phyloP scores from a whole-genome alignment of 2,113 vertebrate genomes.

The Hoplias malabaricus region DNA sequence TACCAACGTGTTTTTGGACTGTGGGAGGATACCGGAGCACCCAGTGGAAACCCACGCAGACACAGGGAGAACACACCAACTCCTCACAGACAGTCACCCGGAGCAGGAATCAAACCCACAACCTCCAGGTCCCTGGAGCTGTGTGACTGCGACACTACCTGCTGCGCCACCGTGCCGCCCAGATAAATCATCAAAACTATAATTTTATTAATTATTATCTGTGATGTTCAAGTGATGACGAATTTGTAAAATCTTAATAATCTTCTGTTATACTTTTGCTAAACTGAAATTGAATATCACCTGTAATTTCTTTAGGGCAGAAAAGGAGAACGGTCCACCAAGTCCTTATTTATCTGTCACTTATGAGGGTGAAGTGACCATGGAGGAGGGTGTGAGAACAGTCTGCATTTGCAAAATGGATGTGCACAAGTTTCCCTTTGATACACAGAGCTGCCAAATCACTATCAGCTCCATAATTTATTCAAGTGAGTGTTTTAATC shows the following conservation, averaged over 20 bases:
- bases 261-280: neutral
- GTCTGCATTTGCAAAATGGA: slow-evolving; percentile 42
- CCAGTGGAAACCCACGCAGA: too few species aligned
- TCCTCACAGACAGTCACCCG: too few species aligned
- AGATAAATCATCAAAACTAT: too few species aligned
- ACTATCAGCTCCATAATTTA: slow-evolving; percentile 23
- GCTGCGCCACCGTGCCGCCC: too few species aligned
- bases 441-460: slow-evolving; percentile 45
- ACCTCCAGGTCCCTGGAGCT: too few species aligned
- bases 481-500: slow-evolving; percentile 13
- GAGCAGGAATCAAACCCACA: too few species aligned
- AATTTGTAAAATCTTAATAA: neutral
- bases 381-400: slow-evolving; percentile 7
- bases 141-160: too few species aligned
- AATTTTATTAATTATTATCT: too few species aligned
- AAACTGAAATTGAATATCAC: neutral
- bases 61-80: too few species aligned
- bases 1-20: too few species aligned
- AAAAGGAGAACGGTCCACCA: neutral
- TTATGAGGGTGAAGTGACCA: slow-evolving; percentile 16
- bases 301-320: slow-evolving; percentile 17
- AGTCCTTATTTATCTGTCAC: slow-evolving; percentile 21
- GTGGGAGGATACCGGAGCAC: too few species aligned
- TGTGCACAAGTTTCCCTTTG: slow-evolving; percentile 50
- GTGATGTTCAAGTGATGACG: too few species aligned